A percentile compares a stretch with the other conserved stretches of the same genome.
These are phyloP conservation scores for Megaustenia siamemsis DNA, from an alignment of 2,888 invertebrate species.

Conservation along the genomic window DNA sequence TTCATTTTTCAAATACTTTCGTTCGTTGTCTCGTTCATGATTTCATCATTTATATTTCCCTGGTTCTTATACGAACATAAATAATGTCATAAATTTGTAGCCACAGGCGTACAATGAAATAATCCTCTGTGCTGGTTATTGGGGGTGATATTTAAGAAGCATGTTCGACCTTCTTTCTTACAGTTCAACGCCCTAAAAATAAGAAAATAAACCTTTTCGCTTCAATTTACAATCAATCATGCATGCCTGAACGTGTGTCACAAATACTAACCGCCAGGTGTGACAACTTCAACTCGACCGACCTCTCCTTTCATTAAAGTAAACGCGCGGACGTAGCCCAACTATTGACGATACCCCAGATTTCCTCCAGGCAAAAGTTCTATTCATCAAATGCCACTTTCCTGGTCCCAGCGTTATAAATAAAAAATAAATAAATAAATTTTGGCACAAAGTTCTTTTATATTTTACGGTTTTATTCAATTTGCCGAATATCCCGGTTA, in stretches of 20 bases:
- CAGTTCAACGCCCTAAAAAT: neutral
- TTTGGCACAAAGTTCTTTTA: neutral
- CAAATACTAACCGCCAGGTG: neutral
- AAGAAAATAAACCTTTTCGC: neutral
- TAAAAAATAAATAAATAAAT: neutral
- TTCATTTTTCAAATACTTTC: no score
- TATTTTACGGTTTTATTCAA: neutral
- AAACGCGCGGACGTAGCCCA: neutral
- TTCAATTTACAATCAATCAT: neutral
- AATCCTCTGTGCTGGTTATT: no score
- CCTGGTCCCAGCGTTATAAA: neutral
- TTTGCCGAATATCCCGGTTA: no score
- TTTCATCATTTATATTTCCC: no score
- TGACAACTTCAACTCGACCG: neutral
- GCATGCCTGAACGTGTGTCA: neutral
- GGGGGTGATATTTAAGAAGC: no score
- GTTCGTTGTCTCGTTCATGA: no score
- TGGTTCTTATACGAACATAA: no score
- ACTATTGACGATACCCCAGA: neutral
- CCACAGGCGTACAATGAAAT: no score
- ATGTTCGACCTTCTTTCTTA: no score
- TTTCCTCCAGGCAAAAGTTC: neutral
- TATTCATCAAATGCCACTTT: neutral
- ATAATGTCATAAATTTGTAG: no score
- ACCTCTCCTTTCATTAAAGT: neutral